phyloP scores from a whole-genome alignment of 2,797 vertebrate genomes.

The Hydrophis major region DNA sequence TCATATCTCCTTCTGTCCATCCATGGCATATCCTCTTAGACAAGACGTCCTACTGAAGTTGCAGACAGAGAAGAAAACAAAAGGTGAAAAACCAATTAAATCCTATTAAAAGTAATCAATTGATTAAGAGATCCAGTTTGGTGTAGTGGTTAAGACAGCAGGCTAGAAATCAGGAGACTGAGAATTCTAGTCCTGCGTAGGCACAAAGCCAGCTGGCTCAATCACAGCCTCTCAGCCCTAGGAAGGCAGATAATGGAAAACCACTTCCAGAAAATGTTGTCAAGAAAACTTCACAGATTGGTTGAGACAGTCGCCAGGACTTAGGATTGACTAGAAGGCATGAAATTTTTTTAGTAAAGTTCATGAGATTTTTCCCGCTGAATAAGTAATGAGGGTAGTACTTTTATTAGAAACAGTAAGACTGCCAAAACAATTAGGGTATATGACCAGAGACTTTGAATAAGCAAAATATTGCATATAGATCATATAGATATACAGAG shows the following conservation, averaged over 20 bases:
- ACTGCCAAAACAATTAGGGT: conserved; percentile 28
- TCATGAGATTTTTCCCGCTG: neutral
- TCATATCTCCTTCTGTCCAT: conserved; percentile 35
- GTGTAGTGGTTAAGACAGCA: neutral
- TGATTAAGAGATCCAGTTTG: neutral
- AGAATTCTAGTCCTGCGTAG: neutral
- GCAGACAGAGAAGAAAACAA: neutral
- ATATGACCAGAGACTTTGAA: neutral
- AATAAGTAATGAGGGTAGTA: conserved; percentile 21
- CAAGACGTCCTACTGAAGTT: conserved; percentile 86
- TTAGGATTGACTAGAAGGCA: neutral
- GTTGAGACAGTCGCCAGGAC: neutral
- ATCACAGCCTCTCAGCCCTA: neutral
- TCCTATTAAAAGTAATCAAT: neutral
- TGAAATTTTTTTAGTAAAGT: neutral
- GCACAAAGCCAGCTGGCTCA: neutral
- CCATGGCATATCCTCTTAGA: conserved; percentile 77
- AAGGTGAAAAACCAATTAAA: conserved; percentile 36
- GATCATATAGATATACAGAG: neutral
- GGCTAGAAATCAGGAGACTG: neutral
- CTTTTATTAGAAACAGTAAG: conserved; percentile 30
- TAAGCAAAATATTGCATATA: neutral
- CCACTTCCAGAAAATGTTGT: neutral
- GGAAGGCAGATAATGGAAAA: neutral
- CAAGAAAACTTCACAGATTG: neutral